Conservation (phyloP, 2,797 vertebrate species). For the Cyprinodon diabolis region DNA sequence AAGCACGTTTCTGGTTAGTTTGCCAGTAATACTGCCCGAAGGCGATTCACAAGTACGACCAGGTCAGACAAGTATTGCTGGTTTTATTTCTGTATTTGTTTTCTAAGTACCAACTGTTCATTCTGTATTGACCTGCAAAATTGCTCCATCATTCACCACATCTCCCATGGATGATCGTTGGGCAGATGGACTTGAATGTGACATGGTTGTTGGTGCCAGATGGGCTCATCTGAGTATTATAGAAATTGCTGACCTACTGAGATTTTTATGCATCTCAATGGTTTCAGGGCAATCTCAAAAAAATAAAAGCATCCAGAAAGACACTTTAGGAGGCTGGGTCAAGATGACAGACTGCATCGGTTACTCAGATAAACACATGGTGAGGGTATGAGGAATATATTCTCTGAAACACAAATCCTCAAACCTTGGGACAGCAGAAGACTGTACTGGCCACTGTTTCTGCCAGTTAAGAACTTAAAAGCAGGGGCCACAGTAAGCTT, state of each 20-base stretch:
- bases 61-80: background rate
- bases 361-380: background rate
- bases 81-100: background rate
- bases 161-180: background rate
- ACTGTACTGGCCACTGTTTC: background rate
- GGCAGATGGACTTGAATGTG: constrained; percentile 8
- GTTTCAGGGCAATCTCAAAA: background rate
- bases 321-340: background rate
- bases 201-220: constrained; percentile 2
- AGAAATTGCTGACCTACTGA: background rate
- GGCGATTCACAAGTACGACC: background rate
- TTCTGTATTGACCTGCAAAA: background rate
- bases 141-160: background rate
- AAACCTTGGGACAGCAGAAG: background rate
- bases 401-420: background rate
- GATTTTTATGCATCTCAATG: background rate
- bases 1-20: background rate
- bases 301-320: background rate
- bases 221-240: constrained; percentile 2
- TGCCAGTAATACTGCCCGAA: background rate
- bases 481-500: background rate
- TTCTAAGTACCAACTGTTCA: background rate
- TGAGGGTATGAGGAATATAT: background rate
- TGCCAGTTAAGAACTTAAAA: background rate
- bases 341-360: background rate